Evolutionary conservation across 2,888 invertebrate genomes (phyloP).

Genomic region (Candidula unifasciata): DNA sequence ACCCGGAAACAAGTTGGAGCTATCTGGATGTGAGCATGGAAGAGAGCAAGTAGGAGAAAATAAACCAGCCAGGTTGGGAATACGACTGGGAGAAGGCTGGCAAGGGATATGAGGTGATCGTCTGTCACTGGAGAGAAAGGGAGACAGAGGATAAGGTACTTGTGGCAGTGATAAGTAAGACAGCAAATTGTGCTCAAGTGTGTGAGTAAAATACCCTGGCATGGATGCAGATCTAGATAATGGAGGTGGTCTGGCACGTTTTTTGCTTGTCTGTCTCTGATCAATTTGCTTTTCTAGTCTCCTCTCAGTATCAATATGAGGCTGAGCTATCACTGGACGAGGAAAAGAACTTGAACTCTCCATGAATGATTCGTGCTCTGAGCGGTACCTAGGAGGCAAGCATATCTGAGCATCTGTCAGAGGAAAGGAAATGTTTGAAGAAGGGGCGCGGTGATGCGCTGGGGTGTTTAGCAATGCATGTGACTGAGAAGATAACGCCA

Average conservation of each 20-base stretch:
- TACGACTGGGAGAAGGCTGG: conserved; percentile 9
- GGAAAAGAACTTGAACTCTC: conserved; percentile 2
- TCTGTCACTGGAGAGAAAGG: conserved; percentile 4
- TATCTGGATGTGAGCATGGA: conserved; percentile 12
- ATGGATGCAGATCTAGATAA: conserved; percentile 41
- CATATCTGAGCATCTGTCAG: background rate
- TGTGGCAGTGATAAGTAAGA: background rate
- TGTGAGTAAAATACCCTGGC: conserved; percentile 31
- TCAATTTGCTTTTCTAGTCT: background rate
- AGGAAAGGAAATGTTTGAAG: conserved; percentile 5
- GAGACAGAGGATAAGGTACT: background rate
- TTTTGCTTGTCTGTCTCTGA: background rate
- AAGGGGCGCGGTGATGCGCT: background rate
- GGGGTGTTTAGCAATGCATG: background rate
- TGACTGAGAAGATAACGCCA: conserved; percentile 10
- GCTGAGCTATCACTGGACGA: background rate
- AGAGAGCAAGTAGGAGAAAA: background rate
- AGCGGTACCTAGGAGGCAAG: background rate
- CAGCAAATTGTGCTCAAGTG: background rate
- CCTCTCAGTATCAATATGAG: conserved; percentile 24
- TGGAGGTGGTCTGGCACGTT: background rate
- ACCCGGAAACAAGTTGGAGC: background rate
- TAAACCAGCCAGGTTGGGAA: background rate
- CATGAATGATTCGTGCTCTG: conserved; percentile 7
- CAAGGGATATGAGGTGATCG: conserved; percentile 1